Percentiles rank a stretch among this genome's conserved stretches.
Conservation (phyloP, 2,113 vertebrate genomes). For the Octodon degus region DNA sequence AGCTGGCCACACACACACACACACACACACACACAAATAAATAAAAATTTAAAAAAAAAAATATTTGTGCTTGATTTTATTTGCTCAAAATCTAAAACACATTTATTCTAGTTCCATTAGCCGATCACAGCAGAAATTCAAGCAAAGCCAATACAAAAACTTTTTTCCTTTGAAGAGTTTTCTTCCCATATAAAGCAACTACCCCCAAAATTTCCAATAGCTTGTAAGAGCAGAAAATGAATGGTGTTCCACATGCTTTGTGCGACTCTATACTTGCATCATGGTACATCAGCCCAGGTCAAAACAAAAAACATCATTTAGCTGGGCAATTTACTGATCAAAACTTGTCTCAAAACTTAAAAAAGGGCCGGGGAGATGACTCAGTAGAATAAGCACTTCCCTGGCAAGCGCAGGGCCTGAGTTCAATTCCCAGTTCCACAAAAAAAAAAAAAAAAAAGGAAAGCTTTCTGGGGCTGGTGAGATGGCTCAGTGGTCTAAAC, state of each 20-base stretch:
- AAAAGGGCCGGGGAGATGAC: no score
- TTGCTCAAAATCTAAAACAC: slow-evolving; percentile 64
- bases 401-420: no score
- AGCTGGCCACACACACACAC: no score
- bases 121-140: slow-evolving; percentile 53
- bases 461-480: no score
- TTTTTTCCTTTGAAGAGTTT: neutral
- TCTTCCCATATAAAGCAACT: slow-evolving; percentile 32
- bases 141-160: slow-evolving; percentile 42
- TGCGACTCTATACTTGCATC: neutral
- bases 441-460: no score
- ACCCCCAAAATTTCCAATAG: neutral
- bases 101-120: slow-evolving; percentile 52
- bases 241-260: neutral
- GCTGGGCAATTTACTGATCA: neutral
- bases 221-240: slow-evolving; percentile 3
- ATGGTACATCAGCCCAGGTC: neutral
- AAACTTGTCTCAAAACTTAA: neutral
- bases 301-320: neutral
- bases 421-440: no score
- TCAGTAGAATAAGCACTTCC: no score
- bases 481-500: no score
- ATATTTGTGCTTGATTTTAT: slow-evolving; percentile 65
- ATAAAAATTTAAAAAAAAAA: no score
- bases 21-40: no score